Percentiles rank a stretch among this genome's conserved stretches.
Evolutionary conservation across 1,140 invertebrate genomes (phyloP).

Genomic region (Ceratosolen solmsi): DNA sequence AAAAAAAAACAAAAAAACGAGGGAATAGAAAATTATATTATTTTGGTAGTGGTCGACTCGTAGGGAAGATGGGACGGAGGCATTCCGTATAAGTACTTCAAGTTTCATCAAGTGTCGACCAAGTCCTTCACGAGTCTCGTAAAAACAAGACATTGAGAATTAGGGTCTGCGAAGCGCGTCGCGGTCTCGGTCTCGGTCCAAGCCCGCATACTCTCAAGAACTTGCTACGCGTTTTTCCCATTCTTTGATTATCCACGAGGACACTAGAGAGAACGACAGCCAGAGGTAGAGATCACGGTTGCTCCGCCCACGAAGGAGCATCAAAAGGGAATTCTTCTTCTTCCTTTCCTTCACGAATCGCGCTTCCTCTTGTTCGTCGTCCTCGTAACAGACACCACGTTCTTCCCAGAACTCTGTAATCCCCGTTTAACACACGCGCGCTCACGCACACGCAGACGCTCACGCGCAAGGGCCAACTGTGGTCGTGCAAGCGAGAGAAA

Average conservation of each 20-base stretch:
- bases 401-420: conserved; percentile 21
- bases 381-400: conserved; percentile 3
- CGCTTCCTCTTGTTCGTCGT: conserved; percentile 19
- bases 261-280: neutral
- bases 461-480: too few species aligned
- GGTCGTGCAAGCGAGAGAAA: too few species aligned
- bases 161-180: conserved; percentile 10
- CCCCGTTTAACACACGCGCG: conserved; percentile 4
- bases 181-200: conserved; percentile 3
- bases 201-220: neutral
- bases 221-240: conserved; percentile 17
- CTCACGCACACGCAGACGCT: neutral
- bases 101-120: conserved; percentile 1
- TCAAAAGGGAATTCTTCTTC: conserved; percentile 16
- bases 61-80: neutral
- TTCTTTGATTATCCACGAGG: conserved; percentile 26
- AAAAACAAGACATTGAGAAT: conserved; percentile 25
- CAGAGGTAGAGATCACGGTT: conserved; percentile 1
- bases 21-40: neutral
- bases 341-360: conserved; percentile 16
- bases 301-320: conserved; percentile 15
- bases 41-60: neutral
- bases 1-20: neutral
- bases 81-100: neutral
- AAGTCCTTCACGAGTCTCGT: neutral